These are phyloP conservation scores for Agrochola circellaris DNA, from an alignment of 2,888 invertebrate genomes.

Conservation along the genomic window DNA sequence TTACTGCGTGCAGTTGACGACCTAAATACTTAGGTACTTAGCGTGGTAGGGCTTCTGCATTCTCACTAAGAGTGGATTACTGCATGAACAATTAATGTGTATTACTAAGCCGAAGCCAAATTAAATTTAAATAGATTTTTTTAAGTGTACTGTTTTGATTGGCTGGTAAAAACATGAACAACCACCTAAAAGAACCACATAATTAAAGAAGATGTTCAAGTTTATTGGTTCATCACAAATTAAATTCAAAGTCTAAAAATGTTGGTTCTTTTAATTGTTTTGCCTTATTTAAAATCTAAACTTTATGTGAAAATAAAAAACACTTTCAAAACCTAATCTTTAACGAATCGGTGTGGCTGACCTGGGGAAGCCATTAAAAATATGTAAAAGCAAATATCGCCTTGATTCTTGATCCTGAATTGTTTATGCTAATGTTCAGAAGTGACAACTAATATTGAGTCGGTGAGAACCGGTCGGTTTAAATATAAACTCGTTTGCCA, in stretches of 20 bases:
- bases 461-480: constrained; percentile 73
- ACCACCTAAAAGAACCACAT: background rate
- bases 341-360: constrained; percentile 39
- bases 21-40: constrained; percentile 36
- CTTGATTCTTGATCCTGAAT: constrained; percentile 68
- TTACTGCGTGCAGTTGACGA: constrained; percentile 20
- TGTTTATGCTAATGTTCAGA: constrained; percentile 71
- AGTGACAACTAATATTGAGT: constrained; percentile 60
- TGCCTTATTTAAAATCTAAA: background rate
- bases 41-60: constrained; percentile 28
- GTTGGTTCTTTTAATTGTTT: too few relatives aligned
- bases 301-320: background rate
- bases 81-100: constrained; percentile 33
- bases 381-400: constrained; percentile 35
- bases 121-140: background rate
- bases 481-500: constrained; percentile 54
- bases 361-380: constrained; percentile 19
- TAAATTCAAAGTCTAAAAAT: background rate
- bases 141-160: constrained; percentile 2
- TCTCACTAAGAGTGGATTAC: constrained; percentile 28
- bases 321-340: background rate
- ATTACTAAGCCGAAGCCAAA: constrained; percentile 26
- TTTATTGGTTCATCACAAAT: background rate
- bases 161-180: background rate
- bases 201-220: background rate